A percentile compares a stretch with the other conserved stretches of the same genome.
These are phyloP conservation scores for Trogon surrucura DNA, from an alignment of 2,113 vertebrate genomes.

Conservation along the genomic window DNA sequence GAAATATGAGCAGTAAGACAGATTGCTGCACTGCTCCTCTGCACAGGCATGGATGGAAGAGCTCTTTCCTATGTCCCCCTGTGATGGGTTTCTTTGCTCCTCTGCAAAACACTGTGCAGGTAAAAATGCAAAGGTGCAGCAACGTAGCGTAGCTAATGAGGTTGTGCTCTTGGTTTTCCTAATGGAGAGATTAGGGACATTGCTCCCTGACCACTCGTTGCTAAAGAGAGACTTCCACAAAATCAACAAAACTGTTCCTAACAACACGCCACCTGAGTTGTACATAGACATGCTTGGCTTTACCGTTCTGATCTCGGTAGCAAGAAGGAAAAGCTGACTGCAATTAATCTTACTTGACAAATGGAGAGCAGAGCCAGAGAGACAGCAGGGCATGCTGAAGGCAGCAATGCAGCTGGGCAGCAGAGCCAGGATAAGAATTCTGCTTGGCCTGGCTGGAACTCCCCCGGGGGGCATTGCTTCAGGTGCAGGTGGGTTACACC, in stretches of 20 bases:
- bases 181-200: background rate
- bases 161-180: background rate
- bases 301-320: background rate
- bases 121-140: background rate
- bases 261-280: accelerated
- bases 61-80: background rate
- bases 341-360: background rate
- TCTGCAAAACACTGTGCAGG: background rate
- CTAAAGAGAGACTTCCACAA: background rate
- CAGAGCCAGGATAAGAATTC: background rate
- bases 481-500: background rate
- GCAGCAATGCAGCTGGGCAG: background rate
- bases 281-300: background rate
- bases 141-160: background rate
- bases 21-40: background rate
- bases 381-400: background rate
- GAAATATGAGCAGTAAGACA: background rate
- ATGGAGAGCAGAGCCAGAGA: background rate
- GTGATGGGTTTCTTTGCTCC: background rate
- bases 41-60: accelerated
- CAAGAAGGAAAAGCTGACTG: background rate
- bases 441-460: background rate
- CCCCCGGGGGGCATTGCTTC: background rate
- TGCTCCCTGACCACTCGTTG: accelerated
- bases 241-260: background rate